Conservation (phyloP, 2,888 invertebrate genomes). For the Argyra leucocephala region DNA sequence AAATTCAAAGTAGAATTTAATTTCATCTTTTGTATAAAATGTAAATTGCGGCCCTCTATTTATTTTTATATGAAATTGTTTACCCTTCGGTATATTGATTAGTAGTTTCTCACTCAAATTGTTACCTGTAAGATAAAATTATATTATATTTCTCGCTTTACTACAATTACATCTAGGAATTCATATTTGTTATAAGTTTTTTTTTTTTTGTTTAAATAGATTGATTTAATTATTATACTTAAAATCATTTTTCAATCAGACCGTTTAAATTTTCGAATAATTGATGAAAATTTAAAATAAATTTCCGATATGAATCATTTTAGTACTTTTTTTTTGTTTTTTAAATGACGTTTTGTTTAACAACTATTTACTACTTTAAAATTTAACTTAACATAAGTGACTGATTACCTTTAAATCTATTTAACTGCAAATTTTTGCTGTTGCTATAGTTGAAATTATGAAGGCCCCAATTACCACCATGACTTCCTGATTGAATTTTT, state of each 20-base stretch:
- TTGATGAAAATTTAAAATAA: background rate
- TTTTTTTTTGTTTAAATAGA: background rate
- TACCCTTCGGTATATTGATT: constrained; percentile 13
- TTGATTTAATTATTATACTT: too few species aligned
- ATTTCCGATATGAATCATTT: background rate
- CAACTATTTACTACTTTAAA: too few species aligned
- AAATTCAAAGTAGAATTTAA: constrained; percentile 21
- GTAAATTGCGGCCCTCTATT: constrained; percentile 13
- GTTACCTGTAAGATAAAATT: constrained; percentile 5
- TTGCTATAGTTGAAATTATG: constrained; percentile 3
- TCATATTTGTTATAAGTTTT: background rate
- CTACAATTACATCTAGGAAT: background rate
- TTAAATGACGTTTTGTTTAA: too few species aligned
- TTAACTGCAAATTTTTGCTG: constrained; percentile 4
- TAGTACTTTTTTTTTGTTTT: too few species aligned
- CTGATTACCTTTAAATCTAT: constrained; percentile 6
- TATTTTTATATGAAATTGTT: constrained; percentile 14
- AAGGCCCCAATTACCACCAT: constrained; percentile 6
- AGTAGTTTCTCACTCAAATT: constrained; percentile 16
- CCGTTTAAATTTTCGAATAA: background rate
- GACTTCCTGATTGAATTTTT: constrained; percentile 4
- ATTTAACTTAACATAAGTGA: too few species aligned
- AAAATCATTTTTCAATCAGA: background rate
- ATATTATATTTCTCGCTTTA: background rate
- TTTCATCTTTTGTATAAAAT: constrained; percentile 17